phyloP scores from a whole-genome alignment of 2,888 invertebrate genomes.

The Apamea epomidion region DNA sequence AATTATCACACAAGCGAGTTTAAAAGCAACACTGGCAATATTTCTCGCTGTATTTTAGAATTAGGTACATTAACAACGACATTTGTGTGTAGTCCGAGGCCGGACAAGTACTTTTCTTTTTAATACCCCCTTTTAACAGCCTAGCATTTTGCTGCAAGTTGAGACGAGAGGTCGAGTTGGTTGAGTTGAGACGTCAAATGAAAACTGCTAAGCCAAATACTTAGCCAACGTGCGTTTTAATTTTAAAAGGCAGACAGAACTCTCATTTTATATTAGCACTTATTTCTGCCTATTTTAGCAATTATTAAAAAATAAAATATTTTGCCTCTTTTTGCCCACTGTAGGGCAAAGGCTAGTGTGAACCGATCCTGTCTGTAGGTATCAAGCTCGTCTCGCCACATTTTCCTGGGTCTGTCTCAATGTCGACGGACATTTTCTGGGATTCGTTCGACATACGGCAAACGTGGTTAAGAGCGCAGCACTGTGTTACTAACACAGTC shows the following conservation, averaged over 20 bases:
- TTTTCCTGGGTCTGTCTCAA: too few species aligned
- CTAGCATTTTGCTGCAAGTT: background rate
- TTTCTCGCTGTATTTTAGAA: conserved; percentile 35
- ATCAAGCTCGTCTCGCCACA: too few species aligned
- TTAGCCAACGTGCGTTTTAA: background rate
- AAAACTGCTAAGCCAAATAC: background rate
- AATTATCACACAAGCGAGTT: conserved; percentile 55
- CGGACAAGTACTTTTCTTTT: background rate
- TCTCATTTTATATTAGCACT: background rate
- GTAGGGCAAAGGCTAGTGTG: too few species aligned
- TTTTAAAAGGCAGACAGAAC: too few species aligned
- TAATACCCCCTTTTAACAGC: background rate
- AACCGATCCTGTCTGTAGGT: too few species aligned
- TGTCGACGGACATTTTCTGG: too few species aligned
- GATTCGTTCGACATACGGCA: too few species aligned
- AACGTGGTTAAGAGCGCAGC: too few species aligned
- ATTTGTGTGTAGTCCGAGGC: background rate
- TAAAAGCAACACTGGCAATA: conserved; percentile 42
- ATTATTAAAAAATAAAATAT: too few species aligned
- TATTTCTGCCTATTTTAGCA: background rate
- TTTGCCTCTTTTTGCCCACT: too few species aligned
- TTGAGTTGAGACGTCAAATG: background rate
- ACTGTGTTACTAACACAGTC: too few species aligned
- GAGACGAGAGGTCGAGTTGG: too few species aligned
- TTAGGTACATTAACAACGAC: background rate